A percentile compares a stretch with the other conserved stretches of the same genome.
phyloP scores from a whole-genome alignment of 1,140 invertebrate species.

The Oppia nitens region DNA sequence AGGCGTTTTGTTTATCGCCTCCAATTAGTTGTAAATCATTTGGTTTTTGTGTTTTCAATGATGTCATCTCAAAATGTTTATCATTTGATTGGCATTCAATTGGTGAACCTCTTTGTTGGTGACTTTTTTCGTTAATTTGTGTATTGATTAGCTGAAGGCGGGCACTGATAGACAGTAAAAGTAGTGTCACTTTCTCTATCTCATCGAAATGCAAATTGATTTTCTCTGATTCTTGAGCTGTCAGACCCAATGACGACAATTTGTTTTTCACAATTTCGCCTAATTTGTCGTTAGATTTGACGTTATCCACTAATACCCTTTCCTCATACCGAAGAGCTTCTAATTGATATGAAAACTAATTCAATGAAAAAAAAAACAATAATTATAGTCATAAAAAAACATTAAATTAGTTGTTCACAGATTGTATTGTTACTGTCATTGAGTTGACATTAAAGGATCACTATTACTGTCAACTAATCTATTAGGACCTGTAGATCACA shows the following conservation, averaged over 20 bases:
- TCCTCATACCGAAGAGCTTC: neutral
- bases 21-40: neutral
- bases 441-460: too few species aligned
- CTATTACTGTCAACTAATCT: too few species aligned
- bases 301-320: neutral
- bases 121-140: neutral
- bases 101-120: neutral
- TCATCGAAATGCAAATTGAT: conserved; percentile 11
- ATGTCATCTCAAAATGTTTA: too few species aligned
- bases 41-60: neutral
- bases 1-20: neutral
- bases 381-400: too few species aligned
- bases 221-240: conserved; percentile 8
- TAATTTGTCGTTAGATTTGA: neutral
- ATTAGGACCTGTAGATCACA: too few species aligned
- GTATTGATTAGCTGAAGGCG: conserved; percentile 3
- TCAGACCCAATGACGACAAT: neutral
- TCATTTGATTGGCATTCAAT: neutral
- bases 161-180: conserved; percentile 1
- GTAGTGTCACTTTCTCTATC: conserved; percentile 9
- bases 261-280: neutral
- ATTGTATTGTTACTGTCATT: too few species aligned
- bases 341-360: neutral
- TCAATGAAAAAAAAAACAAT: too few species aligned
- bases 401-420: too few species aligned